A percentile compares a stretch with the other conserved stretches of the same genome.
Conservation (phyloP, 2,888 invertebrate species). For the Melanostoma mellinum region DNA sequence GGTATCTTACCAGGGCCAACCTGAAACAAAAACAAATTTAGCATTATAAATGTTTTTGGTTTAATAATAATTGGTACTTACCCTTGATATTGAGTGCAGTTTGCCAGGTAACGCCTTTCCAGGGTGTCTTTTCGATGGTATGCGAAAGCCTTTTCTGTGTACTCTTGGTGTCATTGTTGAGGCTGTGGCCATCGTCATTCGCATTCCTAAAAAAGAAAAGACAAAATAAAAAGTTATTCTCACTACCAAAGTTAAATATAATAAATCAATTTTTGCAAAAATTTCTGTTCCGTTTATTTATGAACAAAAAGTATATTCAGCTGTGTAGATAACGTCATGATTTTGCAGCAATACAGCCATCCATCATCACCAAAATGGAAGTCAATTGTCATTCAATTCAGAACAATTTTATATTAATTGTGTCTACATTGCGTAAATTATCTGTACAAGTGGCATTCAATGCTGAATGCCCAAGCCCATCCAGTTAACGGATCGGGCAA, state of each 20-base stretch:
- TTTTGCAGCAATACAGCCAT: conserved; percentile 29
- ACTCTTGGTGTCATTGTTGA: conserved; percentile 87
- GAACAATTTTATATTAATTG: conserved; percentile 66
- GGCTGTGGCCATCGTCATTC: conserved; percentile 89
- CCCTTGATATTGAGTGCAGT: conserved; percentile 83
- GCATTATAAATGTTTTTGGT: neutral
- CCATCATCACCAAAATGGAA: conserved; percentile 39
- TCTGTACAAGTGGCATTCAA: conserved; percentile 44
- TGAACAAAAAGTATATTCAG: neutral
- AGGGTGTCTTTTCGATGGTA: conserved; percentile 85
- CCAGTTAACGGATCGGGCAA: conserved; percentile 18
- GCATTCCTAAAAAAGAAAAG: conserved; percentile 84
- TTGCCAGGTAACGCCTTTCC: conserved; percentile 82
- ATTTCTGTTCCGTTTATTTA: neutral
- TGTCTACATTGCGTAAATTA: conserved; percentile 70
- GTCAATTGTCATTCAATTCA: conserved; percentile 71
- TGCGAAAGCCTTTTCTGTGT: conserved; percentile 87
- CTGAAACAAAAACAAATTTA: conserved; percentile 66
- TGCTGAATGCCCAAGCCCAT: conserved; percentile 25
- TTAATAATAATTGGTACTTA: conserved; percentile 74
- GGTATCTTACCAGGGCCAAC: conserved; percentile 80
- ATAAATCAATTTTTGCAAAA: conserved; percentile 10
- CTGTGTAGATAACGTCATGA: conserved; percentile 35
- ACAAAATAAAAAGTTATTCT: conserved; percentile 6
- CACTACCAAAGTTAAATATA: neutral